phyloP scores from a whole-genome alignment of 2,113 vertebrate genomes.

The Pelusios castaneus region DNA sequence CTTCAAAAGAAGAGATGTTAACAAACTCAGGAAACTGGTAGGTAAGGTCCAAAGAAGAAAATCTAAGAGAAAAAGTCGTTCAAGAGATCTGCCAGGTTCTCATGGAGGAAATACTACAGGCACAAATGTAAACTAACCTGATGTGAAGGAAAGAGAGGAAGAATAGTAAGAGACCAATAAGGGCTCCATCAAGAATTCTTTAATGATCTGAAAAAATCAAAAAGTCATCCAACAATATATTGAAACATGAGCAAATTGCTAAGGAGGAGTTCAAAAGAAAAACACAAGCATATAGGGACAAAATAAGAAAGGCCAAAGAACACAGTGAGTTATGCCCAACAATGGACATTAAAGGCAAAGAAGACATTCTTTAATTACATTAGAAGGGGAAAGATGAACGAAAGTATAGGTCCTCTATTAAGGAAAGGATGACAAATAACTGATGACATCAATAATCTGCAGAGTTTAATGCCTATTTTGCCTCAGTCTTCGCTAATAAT shows the following conservation, averaged over 20 bases:
- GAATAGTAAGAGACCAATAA: neutral
- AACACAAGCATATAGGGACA: neutral
- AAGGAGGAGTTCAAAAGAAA: neutral
- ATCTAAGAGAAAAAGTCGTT: neutral
- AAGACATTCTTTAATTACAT: neutral
- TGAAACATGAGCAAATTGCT: neutral
- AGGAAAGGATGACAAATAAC: too few species aligned
- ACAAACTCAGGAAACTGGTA: neutral
- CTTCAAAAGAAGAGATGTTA: neutral
- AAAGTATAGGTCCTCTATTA: too few species aligned
- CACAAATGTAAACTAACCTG: neutral
- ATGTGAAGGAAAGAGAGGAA: neutral
- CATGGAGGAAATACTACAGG: neutral
- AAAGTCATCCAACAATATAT: neutral
- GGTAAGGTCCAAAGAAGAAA: neutral
- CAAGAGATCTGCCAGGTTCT: neutral
- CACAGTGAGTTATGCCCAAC: neutral
- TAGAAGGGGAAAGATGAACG: neutral
- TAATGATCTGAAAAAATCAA: neutral
- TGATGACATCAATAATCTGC: too few species aligned
- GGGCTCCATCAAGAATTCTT: neutral
- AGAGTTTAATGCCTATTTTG: too few species aligned
- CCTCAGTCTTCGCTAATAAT: too few species aligned
- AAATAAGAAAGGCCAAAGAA: neutral
- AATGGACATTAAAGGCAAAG: neutral